phyloP scores from a whole-genome alignment of 1,140 invertebrate genomes.

The Drosophila santomea region DNA sequence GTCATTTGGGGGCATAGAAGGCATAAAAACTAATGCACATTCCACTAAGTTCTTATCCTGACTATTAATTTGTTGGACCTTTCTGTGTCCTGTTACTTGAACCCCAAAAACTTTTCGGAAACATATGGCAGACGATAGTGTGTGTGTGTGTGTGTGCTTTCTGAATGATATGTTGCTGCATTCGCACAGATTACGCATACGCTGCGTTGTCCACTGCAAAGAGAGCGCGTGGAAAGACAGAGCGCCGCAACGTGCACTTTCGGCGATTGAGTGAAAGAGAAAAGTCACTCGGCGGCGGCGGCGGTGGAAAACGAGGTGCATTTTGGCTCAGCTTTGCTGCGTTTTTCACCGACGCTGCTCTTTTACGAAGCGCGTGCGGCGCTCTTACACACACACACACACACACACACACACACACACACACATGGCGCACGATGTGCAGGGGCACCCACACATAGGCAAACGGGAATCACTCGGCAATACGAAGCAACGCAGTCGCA shows the following conservation, averaged over 20 bases:
- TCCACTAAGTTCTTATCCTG: no score
- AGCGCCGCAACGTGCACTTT: constrained; percentile 1
- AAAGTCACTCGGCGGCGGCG: neutral
- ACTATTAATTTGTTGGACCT: no score
- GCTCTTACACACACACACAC: constrained; percentile 52
- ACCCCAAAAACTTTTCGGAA: constrained; percentile 3
- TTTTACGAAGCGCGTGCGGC: constrained; percentile 69
- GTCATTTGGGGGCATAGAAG: no score
- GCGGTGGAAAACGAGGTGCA: constrained; percentile 40
- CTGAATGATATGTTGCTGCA: constrained; percentile 37
- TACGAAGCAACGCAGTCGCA: constrained; percentile 13
- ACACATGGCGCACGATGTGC: neutral
- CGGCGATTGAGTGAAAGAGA: constrained; percentile 26
- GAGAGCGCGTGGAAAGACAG: constrained; percentile 16
- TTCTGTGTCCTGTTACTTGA: no score
- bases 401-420: constrained; percentile 9
- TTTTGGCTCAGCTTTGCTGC: constrained; percentile 33
- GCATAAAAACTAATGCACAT: no score
- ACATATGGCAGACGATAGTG: constrained; percentile 33
- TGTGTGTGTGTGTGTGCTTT: neutral
- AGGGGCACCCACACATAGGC: constrained; percentile 30
- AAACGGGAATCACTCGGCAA: constrained; percentile 32
- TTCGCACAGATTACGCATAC: constrained; percentile 68
- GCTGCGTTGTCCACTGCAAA: constrained; percentile 57
- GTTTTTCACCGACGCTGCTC: constrained; percentile 53